phyloP scores from a whole-genome alignment of 2,113 vertebrate genomes.

The Anhinga rufa region DNA sequence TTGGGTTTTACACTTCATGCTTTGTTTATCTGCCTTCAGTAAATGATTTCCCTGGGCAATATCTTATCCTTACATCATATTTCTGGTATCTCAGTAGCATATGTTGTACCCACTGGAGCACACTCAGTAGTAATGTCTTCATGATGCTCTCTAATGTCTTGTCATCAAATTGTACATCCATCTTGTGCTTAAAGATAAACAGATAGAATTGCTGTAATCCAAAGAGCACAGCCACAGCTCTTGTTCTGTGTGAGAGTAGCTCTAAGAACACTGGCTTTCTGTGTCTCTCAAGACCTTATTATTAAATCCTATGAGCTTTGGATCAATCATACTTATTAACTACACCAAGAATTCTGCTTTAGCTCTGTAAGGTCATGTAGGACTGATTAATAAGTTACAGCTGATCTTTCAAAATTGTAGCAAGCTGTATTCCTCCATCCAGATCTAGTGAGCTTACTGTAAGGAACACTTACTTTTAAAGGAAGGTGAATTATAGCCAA shows the following conservation, averaged over 20 bases:
- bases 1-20: conserved; percentile 7
- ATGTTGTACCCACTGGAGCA: conserved; percentile 14
- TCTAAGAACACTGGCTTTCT: neutral
- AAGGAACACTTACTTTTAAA: neutral
- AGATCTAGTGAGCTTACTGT: neutral
- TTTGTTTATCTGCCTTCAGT: conserved; percentile 58
- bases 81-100: conserved; percentile 39
- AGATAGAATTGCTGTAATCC: conserved; percentile 19
- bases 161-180: conserved; percentile 27
- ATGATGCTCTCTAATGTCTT: conserved; percentile 43
- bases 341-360: neutral
- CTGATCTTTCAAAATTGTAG: neutral
- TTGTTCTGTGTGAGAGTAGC: neutral
- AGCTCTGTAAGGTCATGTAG: neutral
- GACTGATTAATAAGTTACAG: neutral
- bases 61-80: conserved; percentile 53
- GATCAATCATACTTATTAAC: neutral
- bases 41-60: conserved; percentile 53
- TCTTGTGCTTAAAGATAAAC: conserved; percentile 43
- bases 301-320: neutral
- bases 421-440: neutral
- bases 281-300: neutral
- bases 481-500: neutral
- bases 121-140: conserved; percentile 42
- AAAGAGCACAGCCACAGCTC: neutral